These are phyloP conservation scores for Laterallus jamaicensis DNA, from an alignment of 2,113 vertebrate genomes.

Conservation along the genomic window DNA sequence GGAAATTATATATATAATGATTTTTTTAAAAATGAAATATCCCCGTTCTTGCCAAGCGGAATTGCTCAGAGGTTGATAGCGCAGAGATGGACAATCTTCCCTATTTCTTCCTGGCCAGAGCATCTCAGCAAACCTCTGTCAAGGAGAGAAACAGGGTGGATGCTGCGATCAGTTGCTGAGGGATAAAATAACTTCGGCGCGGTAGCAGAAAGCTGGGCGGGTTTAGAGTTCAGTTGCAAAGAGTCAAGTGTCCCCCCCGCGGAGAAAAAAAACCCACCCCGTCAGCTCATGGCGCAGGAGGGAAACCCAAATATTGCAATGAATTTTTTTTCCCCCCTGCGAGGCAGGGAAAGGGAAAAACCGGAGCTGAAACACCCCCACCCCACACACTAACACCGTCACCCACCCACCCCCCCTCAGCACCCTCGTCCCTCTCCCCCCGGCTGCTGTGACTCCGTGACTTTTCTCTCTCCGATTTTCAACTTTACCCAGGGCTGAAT, in stretches of 20 bases:
- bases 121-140: background rate
- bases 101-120: background rate
- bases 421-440: background rate
- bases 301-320: background rate
- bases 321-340: background rate
- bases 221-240: background rate
- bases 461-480: background rate
- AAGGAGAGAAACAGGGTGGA: background rate
- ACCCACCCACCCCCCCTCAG: background rate
- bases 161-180: background rate
- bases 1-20: background rate
- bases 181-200: background rate
- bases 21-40: background rate
- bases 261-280: background rate
- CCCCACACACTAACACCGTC: background rate
- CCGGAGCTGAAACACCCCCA: background rate
- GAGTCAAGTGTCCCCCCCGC: background rate
- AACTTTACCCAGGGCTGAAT: conserved; percentile 34
- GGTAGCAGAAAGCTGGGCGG: background rate
- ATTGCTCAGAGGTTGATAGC: background rate
- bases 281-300: background rate
- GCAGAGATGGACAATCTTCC: background rate
- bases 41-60: background rate
- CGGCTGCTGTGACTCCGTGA: background rate
- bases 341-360: background rate